Evolutionary conservation across 1,140 invertebrate genomes (phyloP).

Genomic region (Ephestia elutella): DNA sequence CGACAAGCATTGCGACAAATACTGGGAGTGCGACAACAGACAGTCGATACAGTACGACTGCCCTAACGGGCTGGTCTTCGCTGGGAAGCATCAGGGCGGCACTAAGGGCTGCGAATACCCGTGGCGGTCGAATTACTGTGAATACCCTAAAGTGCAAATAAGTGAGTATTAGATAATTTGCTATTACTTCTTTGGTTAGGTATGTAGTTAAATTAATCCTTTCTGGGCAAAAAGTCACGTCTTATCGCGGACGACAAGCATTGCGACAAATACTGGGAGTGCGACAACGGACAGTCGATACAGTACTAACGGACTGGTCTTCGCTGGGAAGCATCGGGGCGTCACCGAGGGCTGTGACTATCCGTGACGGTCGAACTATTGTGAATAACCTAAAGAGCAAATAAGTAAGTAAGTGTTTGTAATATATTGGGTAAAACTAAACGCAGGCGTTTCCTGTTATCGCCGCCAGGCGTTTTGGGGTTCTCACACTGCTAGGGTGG

Average conservation of each 20-base stretch:
- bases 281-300: conserved; percentile 82
- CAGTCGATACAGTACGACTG: conserved; percentile 90
- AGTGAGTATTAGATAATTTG: conserved; percentile 46
- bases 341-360: conserved; percentile 92
- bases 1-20: conserved; percentile 88
- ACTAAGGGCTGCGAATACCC: conserved; percentile 93
- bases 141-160: conserved; percentile 73
- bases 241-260: conserved; percentile 85
- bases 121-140: conserved; percentile 90
- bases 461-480: too few species aligned
- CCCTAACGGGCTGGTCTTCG: conserved; percentile 92
- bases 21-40: conserved; percentile 87
- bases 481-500: too few species aligned
- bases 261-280: conserved; percentile 93
- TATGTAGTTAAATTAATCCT: not conserved
- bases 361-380: conserved; percentile 91
- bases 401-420: conserved; percentile 72
- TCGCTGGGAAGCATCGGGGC: conserved; percentile 89
- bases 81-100: conserved; percentile 89
- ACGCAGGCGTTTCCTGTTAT: too few species aligned
- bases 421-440: too few species aligned
- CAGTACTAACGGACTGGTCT: conserved; percentile 90
- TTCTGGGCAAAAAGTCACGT: conserved; percentile 81
- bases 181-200: not conserved
- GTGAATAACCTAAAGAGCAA: conserved; percentile 77